Evolutionary conservation across 1,140 invertebrate genomes (phyloP), one percentile per base, ranked within the genome.

Genomic region (Cardiocondyla obscurior): DNA sequence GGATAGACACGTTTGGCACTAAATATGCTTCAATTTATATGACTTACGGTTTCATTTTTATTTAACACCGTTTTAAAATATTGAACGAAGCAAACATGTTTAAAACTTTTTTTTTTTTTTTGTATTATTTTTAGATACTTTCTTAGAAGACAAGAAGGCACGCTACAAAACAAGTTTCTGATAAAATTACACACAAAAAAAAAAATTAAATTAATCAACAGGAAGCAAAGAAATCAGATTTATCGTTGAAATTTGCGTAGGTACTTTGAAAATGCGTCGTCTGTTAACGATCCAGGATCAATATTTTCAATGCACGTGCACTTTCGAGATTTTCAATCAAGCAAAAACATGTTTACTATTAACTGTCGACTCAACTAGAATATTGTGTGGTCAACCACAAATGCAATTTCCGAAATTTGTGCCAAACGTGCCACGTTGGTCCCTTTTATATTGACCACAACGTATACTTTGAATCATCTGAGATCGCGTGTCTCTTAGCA

Each of bases 291-390:
- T 42, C 2, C 14, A 16, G 8, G 22, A 49, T 64, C 19, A 33
- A 28, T 76, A 51, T 65, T 49, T 65, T 28, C 12, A 14, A 51
- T 7, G 60, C 60, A 46, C 58, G 44, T 64, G 36, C 22, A 2
- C 49, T 39, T 67, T 25, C n/a, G n/a, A 30, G 10, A 77, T 65
- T 77, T 67, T 53, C 22, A 77, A 8, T 22, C 10, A 22, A 28
- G 16, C 16, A 77, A 77, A 77, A 77, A 77, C 30, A 53, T 77
- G 60, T 77, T 77, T 77, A 77, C 44, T 36, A 33, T 67, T 30
- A 36, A 69, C 16, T 16, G 19, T n/a, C 65, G 58, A 77, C 53
- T 19, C 46, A 16, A 51, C 3, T 22, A 12, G 42, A 42, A 79
- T 36, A 55, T 51, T 62, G n/a, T 79, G 33, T 69, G 58, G 58